Conservation (phyloP, 2,797 vertebrate species). For the Aulostomus chinensis region DNA sequence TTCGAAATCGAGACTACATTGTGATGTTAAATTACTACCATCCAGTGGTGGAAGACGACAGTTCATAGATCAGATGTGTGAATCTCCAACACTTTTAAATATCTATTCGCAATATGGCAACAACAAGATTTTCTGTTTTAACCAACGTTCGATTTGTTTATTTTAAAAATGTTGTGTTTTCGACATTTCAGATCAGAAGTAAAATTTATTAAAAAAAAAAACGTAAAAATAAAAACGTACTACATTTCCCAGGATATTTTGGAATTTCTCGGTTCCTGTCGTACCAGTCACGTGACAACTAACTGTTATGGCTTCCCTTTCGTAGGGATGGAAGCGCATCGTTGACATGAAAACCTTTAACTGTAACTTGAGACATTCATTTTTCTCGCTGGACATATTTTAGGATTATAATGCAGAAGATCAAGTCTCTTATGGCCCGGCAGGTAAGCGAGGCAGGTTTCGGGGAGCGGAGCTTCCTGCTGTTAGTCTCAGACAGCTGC, state of each 20-base stretch:
- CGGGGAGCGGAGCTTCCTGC: neutral
- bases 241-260: constrained; percentile 79
- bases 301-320: constrained; percentile 85
- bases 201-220: neutral
- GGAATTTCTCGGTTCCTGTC: neutral
- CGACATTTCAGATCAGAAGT: neutral
- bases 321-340: constrained; percentile 53
- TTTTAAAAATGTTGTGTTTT: neutral
- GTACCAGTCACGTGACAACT: constrained; percentile 80
- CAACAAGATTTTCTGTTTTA: too few relatives aligned
- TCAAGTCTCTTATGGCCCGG: constrained; percentile 95
- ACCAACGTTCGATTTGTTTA: too few relatives aligned
- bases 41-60: constrained; percentile 49
- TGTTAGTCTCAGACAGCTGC: constrained; percentile 28
- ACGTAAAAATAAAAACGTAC: constrained; percentile 49
- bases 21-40: constrained; percentile 46
- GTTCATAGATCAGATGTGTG: neutral
- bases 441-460: constrained; percentile 82
- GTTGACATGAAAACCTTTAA: constrained; percentile 54
- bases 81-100: too few relatives aligned
- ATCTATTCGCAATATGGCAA: too few relatives aligned
- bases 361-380: constrained; percentile 1
- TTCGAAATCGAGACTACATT: too few relatives aligned
- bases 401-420: constrained; percentile 89
- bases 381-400: neutral